phyloP scores from a whole-genome alignment of 2,888 invertebrate species.

The Meandrusa payeni region DNA sequence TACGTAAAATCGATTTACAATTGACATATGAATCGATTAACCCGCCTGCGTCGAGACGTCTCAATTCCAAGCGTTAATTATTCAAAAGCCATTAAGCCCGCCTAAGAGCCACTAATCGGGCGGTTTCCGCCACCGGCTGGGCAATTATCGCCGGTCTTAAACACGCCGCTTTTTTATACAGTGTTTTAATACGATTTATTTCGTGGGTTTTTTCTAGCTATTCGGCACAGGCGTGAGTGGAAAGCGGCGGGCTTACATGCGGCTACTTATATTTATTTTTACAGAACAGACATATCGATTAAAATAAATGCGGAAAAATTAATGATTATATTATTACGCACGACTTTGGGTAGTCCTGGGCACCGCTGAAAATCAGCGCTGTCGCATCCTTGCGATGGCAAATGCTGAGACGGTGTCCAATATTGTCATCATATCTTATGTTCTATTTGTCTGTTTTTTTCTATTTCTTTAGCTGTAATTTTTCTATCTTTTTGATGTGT shows the following conservation, averaged over 20 bases:
- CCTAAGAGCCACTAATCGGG: conserved; percentile 64
- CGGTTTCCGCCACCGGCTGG: conserved; percentile 58
- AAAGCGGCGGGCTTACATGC: conserved; percentile 37
- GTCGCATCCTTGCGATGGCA: too few relatives aligned
- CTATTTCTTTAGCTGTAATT: too few relatives aligned
- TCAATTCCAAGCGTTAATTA: conserved; percentile 45
- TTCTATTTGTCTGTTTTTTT: too few relatives aligned
- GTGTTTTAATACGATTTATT: conserved; percentile 42
- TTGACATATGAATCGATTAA: conserved; percentile 20
- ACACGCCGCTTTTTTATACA: conserved; percentile 37
- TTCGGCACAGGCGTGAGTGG: conserved; percentile 38
- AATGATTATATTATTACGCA: too few relatives aligned
- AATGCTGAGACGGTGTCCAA: too few relatives aligned
- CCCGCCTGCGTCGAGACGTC: conserved; percentile 21
- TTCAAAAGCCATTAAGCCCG: conserved; percentile 57
- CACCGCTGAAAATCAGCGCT: too few relatives aligned
- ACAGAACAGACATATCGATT: too few relatives aligned
- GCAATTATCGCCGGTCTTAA: conserved; percentile 47
- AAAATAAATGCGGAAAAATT: too few relatives aligned
- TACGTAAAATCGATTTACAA: conserved; percentile 15
- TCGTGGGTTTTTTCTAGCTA: conserved; percentile 35
- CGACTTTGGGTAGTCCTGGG: too few relatives aligned
- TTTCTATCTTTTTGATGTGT: too few relatives aligned
- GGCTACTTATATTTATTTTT: too few relatives aligned
- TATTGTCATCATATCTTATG: too few relatives aligned